Evolutionary conservation across 2,797 vertebrate species (phyloP), one percentile per base, ranked within the genome.

Genomic region (Amniataba percoides): DNA sequence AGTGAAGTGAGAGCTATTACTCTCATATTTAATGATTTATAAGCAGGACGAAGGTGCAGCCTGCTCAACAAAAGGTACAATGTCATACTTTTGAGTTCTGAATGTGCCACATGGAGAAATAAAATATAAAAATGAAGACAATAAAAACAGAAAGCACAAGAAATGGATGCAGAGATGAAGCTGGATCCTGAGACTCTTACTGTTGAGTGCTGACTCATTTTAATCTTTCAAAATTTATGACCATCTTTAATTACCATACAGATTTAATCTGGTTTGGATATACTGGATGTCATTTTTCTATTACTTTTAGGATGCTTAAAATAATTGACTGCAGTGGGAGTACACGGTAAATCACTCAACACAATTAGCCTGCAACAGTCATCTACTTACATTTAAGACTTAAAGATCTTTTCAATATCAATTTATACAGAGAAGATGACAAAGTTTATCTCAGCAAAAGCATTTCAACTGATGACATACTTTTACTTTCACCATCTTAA

Each of bases 41-140:
- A 56, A 48, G 9, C 27, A 1, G 2, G 21, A 13, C 61, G 62
- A 65, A 63, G 60, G 10, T 55, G 73, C 42, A 81, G 71, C 76
- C 59, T 52, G 19, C 52, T 31, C 25, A 45, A 56, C 46, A 67
- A 34, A 10, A 36, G 27, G 48, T 27, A 27, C 1, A 16, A 73
- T 42, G n/a, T 39, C 34, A 53, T 63, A 53, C n/a, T 53, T 80
- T 63, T 43, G 23, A 53, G 55, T 76, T 76, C 25, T 62, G 19
- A 49, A 42, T 53, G 14, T 43, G 18, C 36, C 5, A 67, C 2
- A 19, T 2, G 34, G 8, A 4, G 6, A 21, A 51, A 34, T 4
- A 39, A 23, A n/a, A 11, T 14, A 19, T 2, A n/a, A 8, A 5
- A 7, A n/a, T 52, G 25, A 25, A 23, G 8, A 40, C 21, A 45